Conservation (phyloP, 1,140 invertebrate genomes). For the Caerostris extrusa region DNA sequence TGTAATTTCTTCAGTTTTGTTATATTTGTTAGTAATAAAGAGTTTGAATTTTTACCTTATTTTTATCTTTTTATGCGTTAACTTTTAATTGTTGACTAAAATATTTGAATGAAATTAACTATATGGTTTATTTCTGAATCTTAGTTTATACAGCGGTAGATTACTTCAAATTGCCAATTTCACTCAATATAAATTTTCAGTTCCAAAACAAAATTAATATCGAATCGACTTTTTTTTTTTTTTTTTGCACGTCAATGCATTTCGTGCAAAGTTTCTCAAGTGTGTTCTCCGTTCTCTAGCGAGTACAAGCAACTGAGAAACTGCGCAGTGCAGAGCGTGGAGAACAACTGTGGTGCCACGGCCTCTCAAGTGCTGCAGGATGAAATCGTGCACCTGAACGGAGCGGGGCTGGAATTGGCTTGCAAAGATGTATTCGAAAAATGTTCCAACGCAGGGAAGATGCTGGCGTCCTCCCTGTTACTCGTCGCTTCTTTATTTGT, state of each 20-base stretch:
- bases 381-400: conserved; percentile 19
- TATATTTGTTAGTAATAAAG: too few species aligned
- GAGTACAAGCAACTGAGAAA: conserved; percentile 52
- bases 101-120: too few species aligned
- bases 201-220: too few species aligned
- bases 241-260: neutral
- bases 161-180: too few species aligned
- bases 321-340: conserved; percentile 51
- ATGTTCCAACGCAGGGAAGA: neutral
- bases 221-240: too few species aligned
- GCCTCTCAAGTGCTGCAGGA: conserved; percentile 53
- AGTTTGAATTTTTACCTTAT: too few species aligned
- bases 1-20: too few species aligned
- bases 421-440: neutral
- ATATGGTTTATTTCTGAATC: too few species aligned
- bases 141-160: too few species aligned
- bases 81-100: too few species aligned
- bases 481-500: neutral
- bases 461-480: neutral
- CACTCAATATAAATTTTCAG: too few species aligned
- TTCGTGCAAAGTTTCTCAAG: neutral
- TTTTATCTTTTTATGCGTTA: too few species aligned
- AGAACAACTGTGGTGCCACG: conserved; percentile 19
- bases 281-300: neutral
- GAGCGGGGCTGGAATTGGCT: conserved; percentile 11